These are phyloP conservation scores for Otis tarda DNA, from an alignment of 2,113 vertebrate genomes.

Conservation along the genomic window DNA sequence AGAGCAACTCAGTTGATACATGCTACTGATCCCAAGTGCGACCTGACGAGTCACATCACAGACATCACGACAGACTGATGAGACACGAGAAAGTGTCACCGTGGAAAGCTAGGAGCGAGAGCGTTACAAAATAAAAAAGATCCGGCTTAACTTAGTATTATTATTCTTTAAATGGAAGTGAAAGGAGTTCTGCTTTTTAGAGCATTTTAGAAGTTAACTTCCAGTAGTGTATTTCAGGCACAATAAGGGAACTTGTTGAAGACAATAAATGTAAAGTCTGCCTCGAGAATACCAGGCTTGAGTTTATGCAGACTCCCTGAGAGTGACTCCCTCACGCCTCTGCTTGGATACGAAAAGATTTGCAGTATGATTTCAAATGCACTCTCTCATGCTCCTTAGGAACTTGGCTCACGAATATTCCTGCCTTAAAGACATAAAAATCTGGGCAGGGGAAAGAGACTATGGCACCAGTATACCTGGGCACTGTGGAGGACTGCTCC, in stretches of 20 bases:
- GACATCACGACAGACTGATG: rapidly evolving
- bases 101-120: neutral
- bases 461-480: rapidly evolving
- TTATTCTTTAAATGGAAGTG: neutral
- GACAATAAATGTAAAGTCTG: neutral
- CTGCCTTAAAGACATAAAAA: neutral
- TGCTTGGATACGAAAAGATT: neutral
- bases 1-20: neutral
- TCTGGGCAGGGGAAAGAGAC: neutral
- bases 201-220: neutral
- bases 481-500: neutral
- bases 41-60: neutral
- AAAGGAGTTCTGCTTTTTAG: neutral
- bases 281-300: neutral
- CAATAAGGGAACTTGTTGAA: neutral
- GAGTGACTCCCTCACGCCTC: neutral
- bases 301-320: neutral
- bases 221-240: neutral
- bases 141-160: neutral
- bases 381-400: neutral
- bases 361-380: neutral
- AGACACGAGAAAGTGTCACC: neutral
- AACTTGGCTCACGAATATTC: neutral
- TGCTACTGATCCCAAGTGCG: rapidly evolving
- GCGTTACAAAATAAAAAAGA: neutral